Evolutionary conservation across 1,140 invertebrate species (phyloP), one percentile per base, ranked within the genome.

Genomic region (Eueides isabella): DNA sequence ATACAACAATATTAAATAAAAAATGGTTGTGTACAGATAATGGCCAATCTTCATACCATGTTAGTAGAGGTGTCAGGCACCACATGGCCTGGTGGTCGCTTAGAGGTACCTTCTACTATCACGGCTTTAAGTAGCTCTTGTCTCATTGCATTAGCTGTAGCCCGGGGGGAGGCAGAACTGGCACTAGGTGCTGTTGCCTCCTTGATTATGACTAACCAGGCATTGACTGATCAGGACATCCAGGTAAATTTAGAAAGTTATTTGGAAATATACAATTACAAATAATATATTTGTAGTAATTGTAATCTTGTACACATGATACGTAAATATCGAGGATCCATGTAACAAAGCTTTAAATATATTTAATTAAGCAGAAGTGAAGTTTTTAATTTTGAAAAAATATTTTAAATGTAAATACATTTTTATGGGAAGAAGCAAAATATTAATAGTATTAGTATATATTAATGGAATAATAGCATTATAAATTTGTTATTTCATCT

Each of bases 101-200:
- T 96, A 11, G 94, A 96, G 30, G 95, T 97, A 78, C 95, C 95
- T 19, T 95, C 94, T 80, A 95, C 95, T 74, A 94, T 98, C 76
- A 97, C 97, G 38, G 96, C 97, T 29, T 95, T 98, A 68, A 97
- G 98, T 55, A 98, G 97, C 91, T 96, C 98, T 3, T 98, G 98
- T 85, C 94, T 99, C 1, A 94, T 99, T 31, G 97, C 97, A 72
- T 94, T 99, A 61, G 97, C 98, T 30, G 96, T 99, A n/a, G 98
- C 98, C 1, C 94, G 97, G 71, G 98, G 98, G 2, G 97, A 99
- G 85, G 98, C 98, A n/a, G 97, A 98, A 33, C 97, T 98, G 86
- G 95, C 98, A 79, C 94, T 99, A 0, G 96, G 96, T 85, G 97
- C 98, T 16, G 95, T 98, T 33, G 96, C 97, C 19, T 97, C 97